Evolutionary conservation across 2,888 invertebrate species (phyloP).

Genomic region (Hemicrepidius hirtus): DNA sequence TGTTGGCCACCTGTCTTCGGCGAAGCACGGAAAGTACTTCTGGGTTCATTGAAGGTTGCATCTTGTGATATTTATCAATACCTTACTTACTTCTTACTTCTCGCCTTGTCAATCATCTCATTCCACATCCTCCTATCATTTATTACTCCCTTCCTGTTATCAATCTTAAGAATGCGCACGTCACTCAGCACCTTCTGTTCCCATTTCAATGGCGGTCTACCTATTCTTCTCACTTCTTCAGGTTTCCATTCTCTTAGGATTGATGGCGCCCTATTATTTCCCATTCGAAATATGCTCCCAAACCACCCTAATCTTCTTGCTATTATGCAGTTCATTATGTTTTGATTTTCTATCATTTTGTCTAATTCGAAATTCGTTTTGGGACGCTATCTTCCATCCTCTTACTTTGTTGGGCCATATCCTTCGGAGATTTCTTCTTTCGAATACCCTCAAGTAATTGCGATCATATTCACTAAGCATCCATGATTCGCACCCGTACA

Average conservation of each 20-base stretch:
- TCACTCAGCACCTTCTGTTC: neutral
- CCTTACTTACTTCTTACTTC: too few species aligned
- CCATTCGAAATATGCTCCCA: neutral
- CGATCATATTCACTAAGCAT: too few species aligned
- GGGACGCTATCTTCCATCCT: neutral
- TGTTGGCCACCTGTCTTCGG: too few species aligned
- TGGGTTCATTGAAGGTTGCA: too few species aligned
- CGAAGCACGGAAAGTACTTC: too few species aligned
- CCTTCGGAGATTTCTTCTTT: too few species aligned
- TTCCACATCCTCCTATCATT: too few species aligned
- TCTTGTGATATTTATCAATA: too few species aligned
- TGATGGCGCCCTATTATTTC: neutral
- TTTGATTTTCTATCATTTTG: neutral
- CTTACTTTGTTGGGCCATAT: neutral
- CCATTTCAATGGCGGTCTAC: neutral
- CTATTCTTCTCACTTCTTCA: neutral
- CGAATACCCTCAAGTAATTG: too few species aligned
- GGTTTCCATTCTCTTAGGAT: neutral
- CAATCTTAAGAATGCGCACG: neutral
- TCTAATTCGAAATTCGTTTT: constrained; percentile 1
- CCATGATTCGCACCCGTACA: too few species aligned
- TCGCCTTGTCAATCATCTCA: too few species aligned
- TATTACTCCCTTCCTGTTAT: too few species aligned
- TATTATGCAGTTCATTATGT: neutral
- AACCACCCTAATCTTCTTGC: neutral